phyloP scores from a whole-genome alignment of 2,888 invertebrate species.

The Apodemia duryi region DNA sequence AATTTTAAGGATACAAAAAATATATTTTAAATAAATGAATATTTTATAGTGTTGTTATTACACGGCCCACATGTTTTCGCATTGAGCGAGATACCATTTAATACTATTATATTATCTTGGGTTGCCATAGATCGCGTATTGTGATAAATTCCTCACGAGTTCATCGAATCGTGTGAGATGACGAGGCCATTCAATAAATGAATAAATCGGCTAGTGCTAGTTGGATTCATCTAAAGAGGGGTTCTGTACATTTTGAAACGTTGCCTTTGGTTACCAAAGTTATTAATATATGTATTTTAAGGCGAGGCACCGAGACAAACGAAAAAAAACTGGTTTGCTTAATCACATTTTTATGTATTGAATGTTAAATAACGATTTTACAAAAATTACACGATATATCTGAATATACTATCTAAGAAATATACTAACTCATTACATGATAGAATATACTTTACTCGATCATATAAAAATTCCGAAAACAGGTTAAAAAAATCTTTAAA shows the following conservation, averaged over 20 bases:
- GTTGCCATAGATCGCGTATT: slow-evolving; percentile 30
- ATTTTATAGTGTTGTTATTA: slow-evolving; percentile 1
- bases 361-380: no score
- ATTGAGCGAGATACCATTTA: slow-evolving; percentile 10
- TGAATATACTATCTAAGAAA: no score
- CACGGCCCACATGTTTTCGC: slow-evolving; percentile 7
- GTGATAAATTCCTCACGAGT: slow-evolving; percentile 51
- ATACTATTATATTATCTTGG: slow-evolving; percentile 11
- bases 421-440: no score
- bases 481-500: no score
- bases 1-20: background rate
- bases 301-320: no score
- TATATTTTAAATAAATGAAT: slow-evolving; percentile 4
- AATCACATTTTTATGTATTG: no score
- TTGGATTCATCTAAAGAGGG: no score
- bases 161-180: slow-evolving; percentile 65
- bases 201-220: background rate
- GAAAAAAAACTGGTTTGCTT: no score
- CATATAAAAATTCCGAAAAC: no score
- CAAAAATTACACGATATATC: no score
- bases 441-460: no score
- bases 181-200: slow-evolving; percentile 65
- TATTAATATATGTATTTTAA: no score
- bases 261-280: background rate
- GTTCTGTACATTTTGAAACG: background rate